phyloP scores from a whole-genome alignment of 2,113 vertebrate species.

The Leucoraja erinaceus region DNA sequence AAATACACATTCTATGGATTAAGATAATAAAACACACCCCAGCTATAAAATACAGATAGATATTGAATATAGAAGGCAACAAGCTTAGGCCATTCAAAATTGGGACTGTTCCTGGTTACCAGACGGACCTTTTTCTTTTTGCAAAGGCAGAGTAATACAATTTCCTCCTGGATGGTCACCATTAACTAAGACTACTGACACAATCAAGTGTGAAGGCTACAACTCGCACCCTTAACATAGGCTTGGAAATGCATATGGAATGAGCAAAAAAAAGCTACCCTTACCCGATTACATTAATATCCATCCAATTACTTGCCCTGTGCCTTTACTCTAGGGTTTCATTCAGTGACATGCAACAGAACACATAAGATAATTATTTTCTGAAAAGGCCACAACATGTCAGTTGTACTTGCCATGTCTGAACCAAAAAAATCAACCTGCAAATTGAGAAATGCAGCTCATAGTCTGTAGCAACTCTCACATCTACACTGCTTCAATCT shows the following conservation, averaged over 20 bases:
- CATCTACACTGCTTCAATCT: conserved; percentile 17
- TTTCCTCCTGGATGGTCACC: not conserved
- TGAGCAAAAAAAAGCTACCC: not conserved
- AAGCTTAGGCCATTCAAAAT: conserved; percentile 30
- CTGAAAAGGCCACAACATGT: not conserved
- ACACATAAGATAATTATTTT: not conserved
- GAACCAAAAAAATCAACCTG: no score
- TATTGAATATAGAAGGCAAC: conserved; percentile 38
- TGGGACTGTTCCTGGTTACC: conserved; percentile 32
- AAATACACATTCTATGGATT: conserved; percentile 35
- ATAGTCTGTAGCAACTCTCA: conserved; percentile 13
- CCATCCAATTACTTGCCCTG: not conserved
- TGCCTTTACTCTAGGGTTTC: not conserved
- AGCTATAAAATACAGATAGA: conserved; percentile 37
- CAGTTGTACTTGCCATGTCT: not conserved
- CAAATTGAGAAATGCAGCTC: not conserved
- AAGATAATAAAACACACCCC: conserved; percentile 31
- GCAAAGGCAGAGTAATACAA: not conserved
- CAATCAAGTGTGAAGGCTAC: not conserved
- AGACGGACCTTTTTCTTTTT: not conserved
- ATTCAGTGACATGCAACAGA: not conserved
- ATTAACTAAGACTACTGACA: not conserved
- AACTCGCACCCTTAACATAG: not conserved
- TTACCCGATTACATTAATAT: not conserved
- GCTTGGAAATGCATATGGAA: not conserved